Evolutionary conservation across 2,888 invertebrate species (phyloP).

Genomic region (Pollenia angustigena): DNA sequence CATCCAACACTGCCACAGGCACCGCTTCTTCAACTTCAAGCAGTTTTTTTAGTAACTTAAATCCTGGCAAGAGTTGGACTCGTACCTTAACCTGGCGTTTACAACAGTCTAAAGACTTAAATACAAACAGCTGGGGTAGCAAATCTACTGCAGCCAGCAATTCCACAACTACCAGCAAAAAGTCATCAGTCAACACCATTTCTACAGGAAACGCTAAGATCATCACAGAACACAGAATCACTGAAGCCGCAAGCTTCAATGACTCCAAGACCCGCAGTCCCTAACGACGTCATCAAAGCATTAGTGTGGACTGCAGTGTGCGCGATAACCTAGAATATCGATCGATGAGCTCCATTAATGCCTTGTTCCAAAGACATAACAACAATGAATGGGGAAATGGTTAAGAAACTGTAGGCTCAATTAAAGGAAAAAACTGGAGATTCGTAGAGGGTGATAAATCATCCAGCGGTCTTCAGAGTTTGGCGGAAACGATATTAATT

Average conservation of each 20-base stretch:
- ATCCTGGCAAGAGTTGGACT: slow-evolving; percentile 72
- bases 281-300: slow-evolving; percentile 88
- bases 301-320: slow-evolving; percentile 91
- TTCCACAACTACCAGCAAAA: slow-evolving; percentile 57
- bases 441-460: not conserved
- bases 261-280: slow-evolving; percentile 85
- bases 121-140: slow-evolving; percentile 77
- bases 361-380: slow-evolving; percentile 89
- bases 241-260: slow-evolving; percentile 83
- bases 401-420: slow-evolving; percentile 82
- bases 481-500: slow-evolving; percentile 10
- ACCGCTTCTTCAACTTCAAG: slow-evolving; percentile 45
- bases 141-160: slow-evolving; percentile 49
- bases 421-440: slow-evolving; percentile 80
- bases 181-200: slow-evolving; percentile 69
- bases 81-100: slow-evolving; percentile 77
- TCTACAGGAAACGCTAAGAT: slow-evolving; percentile 73
- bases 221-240: slow-evolving; percentile 58
- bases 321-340: slow-evolving; percentile 90
- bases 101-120: slow-evolving; percentile 82
- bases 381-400: slow-evolving; percentile 80
- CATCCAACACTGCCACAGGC: slow-evolving; percentile 16
- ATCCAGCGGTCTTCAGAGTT: not conserved
- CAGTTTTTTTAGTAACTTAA: slow-evolving; percentile 71
- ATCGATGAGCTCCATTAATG: slow-evolving; percentile 92